Evolutionary conservation across 2,113 vertebrate species (phyloP), one percentile per base, ranked within the genome.

Genomic region (Lonchura striata): DNA sequence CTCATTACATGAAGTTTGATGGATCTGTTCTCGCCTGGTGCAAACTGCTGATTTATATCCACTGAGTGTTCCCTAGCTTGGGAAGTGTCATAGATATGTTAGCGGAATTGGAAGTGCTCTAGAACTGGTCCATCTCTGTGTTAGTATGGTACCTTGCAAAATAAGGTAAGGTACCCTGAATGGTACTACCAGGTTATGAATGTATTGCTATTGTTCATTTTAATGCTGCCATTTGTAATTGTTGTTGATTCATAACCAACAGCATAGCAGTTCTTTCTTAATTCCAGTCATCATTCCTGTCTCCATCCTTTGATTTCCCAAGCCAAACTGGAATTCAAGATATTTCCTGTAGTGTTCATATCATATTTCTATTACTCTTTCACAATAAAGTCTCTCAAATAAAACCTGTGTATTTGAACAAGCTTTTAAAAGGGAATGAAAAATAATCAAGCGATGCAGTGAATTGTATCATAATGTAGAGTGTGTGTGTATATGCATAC

Each of bases 71-170:
- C 33, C 54, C 31, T 33, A 68, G 42, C 52, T 63, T 91, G 56
- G 41, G 60, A 81, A 64, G 37, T 4, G 18, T 21, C 24, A 23
- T 10, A 44, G 39, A 31, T 33, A 9, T 0, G 0, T 54, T n/a
- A 70, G 64, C 1, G 5, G 84, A 91, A 80, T 7, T 52, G 24
- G 49, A 85, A 94, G 22, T 5, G 4, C 57, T 65, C 46, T 88
- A 42, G 44, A 80, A 72, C 1, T 71, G 37, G 12, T 33, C 20
- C 2, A 2, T 16, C 7, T 93, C 74, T 74, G 20, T 70, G 44
- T 64, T 54, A 71, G 31, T 37, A 50, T 10, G 13, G 31, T 70
- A 21, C 47, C 5, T 31, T 82, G 35, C 47, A 82, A 92, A 79
- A 63, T 0, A 66, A 16, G 39, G 30, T 44, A 74, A 69, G 44